phyloP scores from a whole-genome alignment of 2,797 vertebrate genomes.

The Dicrostonyx torquatus region DNA sequence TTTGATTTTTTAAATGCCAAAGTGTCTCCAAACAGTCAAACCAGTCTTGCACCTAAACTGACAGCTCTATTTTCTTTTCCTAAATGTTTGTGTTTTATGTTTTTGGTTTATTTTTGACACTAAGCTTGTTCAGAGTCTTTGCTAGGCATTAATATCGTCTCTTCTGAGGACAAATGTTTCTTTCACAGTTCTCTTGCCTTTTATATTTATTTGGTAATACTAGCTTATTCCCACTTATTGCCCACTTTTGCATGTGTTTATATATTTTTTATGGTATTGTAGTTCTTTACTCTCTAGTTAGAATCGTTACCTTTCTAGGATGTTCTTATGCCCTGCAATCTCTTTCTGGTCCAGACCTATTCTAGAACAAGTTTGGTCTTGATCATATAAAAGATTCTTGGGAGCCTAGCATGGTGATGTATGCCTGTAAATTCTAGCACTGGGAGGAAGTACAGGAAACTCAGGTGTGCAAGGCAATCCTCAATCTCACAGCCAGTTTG shows the following conservation, averaged over 20 bases:
- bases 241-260: neutral
- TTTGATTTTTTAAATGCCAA: neutral
- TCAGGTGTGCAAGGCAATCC: neutral
- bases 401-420: neutral
- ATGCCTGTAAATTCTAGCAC: neutral
- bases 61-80: neutral
- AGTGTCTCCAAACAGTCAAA: neutral
- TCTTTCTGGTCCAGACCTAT: neutral
- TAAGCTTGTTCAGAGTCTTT: neutral
- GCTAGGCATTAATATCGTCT: neutral
- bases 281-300: neutral
- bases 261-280: neutral
- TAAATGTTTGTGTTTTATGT: neutral
- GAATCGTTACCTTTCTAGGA: neutral
- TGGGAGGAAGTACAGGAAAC: neutral
- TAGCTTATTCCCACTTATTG: neutral
- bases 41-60: neutral
- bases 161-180: neutral
- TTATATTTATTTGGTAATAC: constrained; percentile 6
- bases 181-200: neutral
- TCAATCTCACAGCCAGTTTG: neutral
- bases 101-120: neutral
- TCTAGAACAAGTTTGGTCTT: neutral
- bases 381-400: neutral
- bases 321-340: neutral